phyloP scores from a whole-genome alignment of 2,888 invertebrate genomes.

The Tromatobia lineatoria region DNA sequence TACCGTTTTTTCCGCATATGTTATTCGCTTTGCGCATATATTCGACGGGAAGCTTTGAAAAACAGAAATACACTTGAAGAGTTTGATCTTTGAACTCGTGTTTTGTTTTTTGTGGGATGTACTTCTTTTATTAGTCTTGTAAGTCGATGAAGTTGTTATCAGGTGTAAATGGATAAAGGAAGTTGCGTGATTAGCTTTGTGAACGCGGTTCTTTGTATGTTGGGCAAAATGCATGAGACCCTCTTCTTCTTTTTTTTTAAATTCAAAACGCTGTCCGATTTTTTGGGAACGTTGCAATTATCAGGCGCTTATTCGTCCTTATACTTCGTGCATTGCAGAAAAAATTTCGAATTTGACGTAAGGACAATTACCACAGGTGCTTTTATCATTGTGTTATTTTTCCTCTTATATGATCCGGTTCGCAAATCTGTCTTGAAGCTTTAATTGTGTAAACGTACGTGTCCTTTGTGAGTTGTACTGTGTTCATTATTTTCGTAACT shows the following conservation, averaged over 20 bases:
- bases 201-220: not conserved
- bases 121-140: not conserved
- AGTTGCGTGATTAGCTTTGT: not conserved
- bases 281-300: not conserved
- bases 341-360: not conserved
- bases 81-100: not conserved
- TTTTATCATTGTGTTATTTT: slow-evolving; percentile 6
- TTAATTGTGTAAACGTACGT: not conserved
- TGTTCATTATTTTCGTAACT: not conserved
- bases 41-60: not conserved
- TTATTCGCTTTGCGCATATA: not conserved
- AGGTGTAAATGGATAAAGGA: not conserved
- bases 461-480: not conserved
- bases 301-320: not conserved
- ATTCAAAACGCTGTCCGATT: too few relatives aligned
- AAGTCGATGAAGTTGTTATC: not conserved
- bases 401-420: not conserved
- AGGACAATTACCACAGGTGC: not conserved
- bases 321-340: not conserved
- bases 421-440: not conserved
- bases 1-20: not conserved
- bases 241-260: not conserved
- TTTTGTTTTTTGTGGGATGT: not conserved
- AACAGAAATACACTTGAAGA: too few relatives aligned
- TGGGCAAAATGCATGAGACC: not conserved